phyloP scores from a whole-genome alignment of 1,140 invertebrate genomes.

The Aphidius ervi region DNA sequence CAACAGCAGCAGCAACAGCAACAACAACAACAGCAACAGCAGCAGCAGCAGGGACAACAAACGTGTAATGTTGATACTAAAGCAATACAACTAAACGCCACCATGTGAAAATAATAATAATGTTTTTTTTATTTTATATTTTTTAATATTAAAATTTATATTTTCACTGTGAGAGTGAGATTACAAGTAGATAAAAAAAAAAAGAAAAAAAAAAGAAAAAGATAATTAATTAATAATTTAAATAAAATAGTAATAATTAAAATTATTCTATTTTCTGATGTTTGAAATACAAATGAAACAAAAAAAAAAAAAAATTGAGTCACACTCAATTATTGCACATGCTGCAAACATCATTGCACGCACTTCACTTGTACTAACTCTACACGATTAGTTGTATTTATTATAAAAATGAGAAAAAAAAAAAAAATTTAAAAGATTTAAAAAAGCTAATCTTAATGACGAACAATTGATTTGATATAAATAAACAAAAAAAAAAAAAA shows the following conservation, averaged over 20 bases:
- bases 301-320: conserved; percentile 31
- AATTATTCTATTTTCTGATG: conserved; percentile 30
- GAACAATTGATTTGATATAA: too few species aligned
- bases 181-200: not conserved
- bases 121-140: too few species aligned
- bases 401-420: conserved; percentile 42
- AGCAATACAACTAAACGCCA: conserved; percentile 51
- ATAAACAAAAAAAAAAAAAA: too few species aligned
- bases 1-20: conserved; percentile 42
- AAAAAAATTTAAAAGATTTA: not conserved
- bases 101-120: conserved; percentile 46
- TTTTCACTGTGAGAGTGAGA: conserved; percentile 34
- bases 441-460: too few species aligned
- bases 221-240: conserved; percentile 5
- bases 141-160: conserved; percentile 14
- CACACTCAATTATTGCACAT: conserved; percentile 45
- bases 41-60: conserved; percentile 30
- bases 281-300: conserved; percentile 6
- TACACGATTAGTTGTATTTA: conserved; percentile 49
- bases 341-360: conserved; percentile 48
- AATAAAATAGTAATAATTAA: conserved; percentile 4
- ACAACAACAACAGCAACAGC: conserved; percentile 31
- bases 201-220: conserved; percentile 9
- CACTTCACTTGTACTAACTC: conserved; percentile 53
- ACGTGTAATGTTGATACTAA: conserved; percentile 39